phyloP scores from a whole-genome alignment of 2,113 vertebrate genomes.

The Chaenogobius annularis region DNA sequence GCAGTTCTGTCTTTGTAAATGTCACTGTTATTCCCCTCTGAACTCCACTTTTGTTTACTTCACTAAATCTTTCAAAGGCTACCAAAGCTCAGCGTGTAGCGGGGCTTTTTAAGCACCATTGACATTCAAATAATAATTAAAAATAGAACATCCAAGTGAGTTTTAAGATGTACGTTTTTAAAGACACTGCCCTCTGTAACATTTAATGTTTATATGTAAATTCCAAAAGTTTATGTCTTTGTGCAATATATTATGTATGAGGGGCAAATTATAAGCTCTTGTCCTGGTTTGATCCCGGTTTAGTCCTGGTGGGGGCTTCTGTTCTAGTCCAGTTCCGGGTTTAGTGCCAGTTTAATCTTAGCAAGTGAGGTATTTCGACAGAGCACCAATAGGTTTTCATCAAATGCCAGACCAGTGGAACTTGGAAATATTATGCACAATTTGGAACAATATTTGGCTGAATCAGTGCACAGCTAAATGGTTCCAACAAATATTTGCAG shows the following conservation, averaged over 20 bases:
- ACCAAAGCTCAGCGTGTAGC: neutral
- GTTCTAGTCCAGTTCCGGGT: no score
- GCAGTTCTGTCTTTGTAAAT: constrained; percentile 1
- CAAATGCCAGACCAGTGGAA: neutral
- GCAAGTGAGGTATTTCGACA: no score
- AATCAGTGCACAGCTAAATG: constrained; percentile 11
- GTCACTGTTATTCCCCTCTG: constrained; percentile 2
- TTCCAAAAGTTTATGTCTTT: neutral
- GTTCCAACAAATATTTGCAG: constrained; percentile 49
- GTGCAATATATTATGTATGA: neutral
- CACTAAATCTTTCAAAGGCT: neutral
- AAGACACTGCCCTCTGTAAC: constrained; percentile 5
- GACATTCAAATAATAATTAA: constrained; percentile 14
- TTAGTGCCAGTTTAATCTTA: no score
- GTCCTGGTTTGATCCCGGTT: neutral
- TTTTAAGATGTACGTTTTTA: neutral
- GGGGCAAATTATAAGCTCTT: neutral
- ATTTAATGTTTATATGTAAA: neutral
- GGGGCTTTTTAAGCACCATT: neutral
- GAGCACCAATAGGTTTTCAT: neutral
- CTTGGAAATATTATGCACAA: constrained; percentile 10
- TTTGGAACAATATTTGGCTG: constrained; percentile 29
- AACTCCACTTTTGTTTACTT: constrained; percentile 3
- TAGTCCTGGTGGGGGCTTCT: no score
- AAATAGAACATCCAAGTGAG: neutral